Evolutionary conservation across 2,113 vertebrate species (phyloP).

Genomic region (Struthidea cinerea): DNA sequence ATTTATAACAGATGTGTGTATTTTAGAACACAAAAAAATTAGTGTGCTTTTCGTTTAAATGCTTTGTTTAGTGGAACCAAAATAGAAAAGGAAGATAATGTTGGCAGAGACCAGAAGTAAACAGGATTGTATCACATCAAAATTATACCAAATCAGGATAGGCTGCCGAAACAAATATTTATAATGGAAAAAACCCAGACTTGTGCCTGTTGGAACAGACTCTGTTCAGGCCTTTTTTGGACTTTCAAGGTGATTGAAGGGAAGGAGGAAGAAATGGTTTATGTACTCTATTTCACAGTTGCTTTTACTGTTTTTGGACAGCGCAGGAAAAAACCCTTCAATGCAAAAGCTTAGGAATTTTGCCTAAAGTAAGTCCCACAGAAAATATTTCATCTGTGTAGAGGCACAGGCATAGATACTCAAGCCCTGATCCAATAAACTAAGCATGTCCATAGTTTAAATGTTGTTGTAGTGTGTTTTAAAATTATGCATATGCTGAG

Average conservation of each 20-base stretch:
- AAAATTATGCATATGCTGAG: not conserved
- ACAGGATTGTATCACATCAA: not conserved
- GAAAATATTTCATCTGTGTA: not conserved
- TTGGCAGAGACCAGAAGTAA: not conserved
- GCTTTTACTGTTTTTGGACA: not conserved
- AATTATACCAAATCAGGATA: not conserved
- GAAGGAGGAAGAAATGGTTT: not conserved
- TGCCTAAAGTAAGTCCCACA: not conserved
- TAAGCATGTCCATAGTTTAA: not conserved
- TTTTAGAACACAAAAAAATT: not conserved
- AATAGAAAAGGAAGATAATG: not conserved
- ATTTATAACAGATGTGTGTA: not conserved
- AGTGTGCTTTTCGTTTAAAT: not conserved
- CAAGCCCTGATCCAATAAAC: not conserved
- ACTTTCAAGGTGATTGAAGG: not conserved
- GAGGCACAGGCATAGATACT: not conserved
- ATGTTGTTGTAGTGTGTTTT: not conserved
- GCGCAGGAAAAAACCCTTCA: not conserved
- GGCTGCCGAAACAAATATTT: conserved; percentile 1
- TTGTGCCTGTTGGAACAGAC: not conserved
- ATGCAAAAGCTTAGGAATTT: not conserved
- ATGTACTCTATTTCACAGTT: not conserved
- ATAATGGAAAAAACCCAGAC: not conserved
- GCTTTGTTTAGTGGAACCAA: not conserved
- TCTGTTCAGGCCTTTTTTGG: not conserved